Conservation (phyloP, 2,113 vertebrate genomes). For the Aepyceros melampus region DNA sequence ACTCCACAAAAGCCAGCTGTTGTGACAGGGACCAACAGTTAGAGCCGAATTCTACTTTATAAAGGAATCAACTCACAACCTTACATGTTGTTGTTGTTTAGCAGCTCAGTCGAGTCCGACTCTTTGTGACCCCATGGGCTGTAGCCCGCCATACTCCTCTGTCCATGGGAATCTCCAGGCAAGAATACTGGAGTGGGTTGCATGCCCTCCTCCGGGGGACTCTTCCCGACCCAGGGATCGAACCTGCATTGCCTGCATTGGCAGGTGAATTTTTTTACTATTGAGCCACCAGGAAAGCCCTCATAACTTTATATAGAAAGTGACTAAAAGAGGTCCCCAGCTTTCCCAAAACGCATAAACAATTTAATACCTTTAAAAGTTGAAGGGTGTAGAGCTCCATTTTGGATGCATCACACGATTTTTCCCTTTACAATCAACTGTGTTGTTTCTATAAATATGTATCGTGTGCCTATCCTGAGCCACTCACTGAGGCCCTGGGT, state of each 20-base stretch:
- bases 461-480: not conserved
- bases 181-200: not conserved
- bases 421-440: not conserved
- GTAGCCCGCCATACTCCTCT: not conserved
- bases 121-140: not conserved
- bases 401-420: not conserved
- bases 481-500: not conserved
- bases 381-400: not conserved
- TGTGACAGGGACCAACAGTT: not conserved
- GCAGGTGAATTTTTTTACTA: not conserved
- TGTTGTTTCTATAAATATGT: not conserved
- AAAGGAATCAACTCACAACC: not conserved
- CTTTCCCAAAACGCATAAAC: not conserved
- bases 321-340: not conserved
- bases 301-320: not conserved
- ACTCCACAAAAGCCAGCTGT: not conserved
- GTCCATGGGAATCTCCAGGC: not conserved
- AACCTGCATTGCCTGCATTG: not conserved
- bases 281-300: not conserved
- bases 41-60: not conserved
- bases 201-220: not conserved
- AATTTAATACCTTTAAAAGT: not conserved
- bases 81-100: not conserved
- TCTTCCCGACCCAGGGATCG: not conserved
- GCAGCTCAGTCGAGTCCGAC: not conserved